These are phyloP conservation scores for Danio kyathit DNA, from an alignment of 2,797 vertebrate genomes.

Conservation along the genomic window DNA sequence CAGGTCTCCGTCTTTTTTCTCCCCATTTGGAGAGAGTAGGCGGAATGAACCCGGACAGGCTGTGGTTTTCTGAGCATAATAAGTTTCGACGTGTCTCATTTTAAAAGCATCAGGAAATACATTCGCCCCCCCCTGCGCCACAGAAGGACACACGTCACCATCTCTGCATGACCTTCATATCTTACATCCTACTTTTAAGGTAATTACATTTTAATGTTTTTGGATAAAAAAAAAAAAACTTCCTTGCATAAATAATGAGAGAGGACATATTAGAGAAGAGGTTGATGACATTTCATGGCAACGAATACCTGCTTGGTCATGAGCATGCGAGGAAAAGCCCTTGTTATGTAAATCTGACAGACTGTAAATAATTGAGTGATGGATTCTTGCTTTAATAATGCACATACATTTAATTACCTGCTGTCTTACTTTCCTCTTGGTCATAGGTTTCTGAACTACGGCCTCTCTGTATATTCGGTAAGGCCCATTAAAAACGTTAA, in stretches of 20 bases:
- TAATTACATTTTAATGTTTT: constrained; percentile 43
- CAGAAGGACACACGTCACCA: not conserved
- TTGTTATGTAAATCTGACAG: constrained; percentile 10
- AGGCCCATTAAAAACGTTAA: not conserved
- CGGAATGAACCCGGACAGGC: constrained; percentile 31
- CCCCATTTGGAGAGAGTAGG: constrained; percentile 1
- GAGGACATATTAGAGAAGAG: constrained; percentile 19
- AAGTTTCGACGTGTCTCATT: constrained; percentile 44
- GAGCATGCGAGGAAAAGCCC: not conserved
- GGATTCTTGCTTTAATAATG: constrained; percentile 26
- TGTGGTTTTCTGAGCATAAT: constrained; percentile 54
- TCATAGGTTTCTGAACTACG: not conserved
- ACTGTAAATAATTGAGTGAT: constrained; percentile 26
- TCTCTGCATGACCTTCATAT: constrained; percentile 49
- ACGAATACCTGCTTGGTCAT: not conserved
- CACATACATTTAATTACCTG: not conserved
- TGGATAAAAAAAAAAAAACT: not conserved
- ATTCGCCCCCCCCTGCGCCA: not conserved
- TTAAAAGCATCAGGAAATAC: constrained; percentile 55
- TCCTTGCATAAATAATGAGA: not conserved
- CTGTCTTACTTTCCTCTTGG: not conserved
- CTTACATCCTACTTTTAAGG: constrained; percentile 31
- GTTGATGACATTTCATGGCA: not conserved
- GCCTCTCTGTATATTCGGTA: not conserved
- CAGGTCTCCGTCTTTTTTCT: constrained; percentile 13